These are phyloP conservation scores for Monodelphis domestica DNA, from an alignment of 2,797 vertebrate genomes.

Conservation along the genomic window DNA sequence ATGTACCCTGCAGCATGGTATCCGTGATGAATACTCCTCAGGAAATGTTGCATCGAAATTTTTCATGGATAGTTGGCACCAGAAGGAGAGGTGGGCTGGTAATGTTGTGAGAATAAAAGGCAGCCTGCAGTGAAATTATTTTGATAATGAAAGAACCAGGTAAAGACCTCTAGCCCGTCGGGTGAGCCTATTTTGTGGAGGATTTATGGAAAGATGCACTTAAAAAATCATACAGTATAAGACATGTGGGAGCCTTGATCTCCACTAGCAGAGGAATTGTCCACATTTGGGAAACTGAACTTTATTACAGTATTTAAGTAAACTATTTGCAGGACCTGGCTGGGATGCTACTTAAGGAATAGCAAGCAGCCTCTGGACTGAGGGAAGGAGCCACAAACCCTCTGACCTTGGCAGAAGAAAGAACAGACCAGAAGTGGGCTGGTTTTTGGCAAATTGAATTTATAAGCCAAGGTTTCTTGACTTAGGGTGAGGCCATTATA, in stretches of 20 bases:
- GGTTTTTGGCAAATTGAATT: background rate
- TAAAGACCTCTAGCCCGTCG: background rate
- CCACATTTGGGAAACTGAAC: background rate
- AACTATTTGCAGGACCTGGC: background rate
- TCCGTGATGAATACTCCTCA: background rate
- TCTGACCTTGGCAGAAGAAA: background rate
- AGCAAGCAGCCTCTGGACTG: background rate
- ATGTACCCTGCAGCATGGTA: background rate
- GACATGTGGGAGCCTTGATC: background rate
- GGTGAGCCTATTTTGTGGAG: background rate
- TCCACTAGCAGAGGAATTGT: background rate
- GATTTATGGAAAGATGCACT: background rate
- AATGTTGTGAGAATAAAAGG: background rate
- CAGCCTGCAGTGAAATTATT: background rate
- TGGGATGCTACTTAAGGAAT: background rate
- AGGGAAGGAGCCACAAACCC: background rate
- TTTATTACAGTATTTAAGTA: background rate
- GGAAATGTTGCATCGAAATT: background rate
- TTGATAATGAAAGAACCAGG: background rate
- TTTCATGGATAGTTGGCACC: background rate
- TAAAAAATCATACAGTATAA: background rate
- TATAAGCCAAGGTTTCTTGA: background rate
- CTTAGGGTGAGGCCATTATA: background rate
- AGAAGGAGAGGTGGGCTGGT: background rate
- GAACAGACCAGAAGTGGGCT: background rate